These are phyloP conservation scores for Drosophila sordidapex DNA, from an alignment of 2,888 invertebrate species.

Conservation along the genomic window DNA sequence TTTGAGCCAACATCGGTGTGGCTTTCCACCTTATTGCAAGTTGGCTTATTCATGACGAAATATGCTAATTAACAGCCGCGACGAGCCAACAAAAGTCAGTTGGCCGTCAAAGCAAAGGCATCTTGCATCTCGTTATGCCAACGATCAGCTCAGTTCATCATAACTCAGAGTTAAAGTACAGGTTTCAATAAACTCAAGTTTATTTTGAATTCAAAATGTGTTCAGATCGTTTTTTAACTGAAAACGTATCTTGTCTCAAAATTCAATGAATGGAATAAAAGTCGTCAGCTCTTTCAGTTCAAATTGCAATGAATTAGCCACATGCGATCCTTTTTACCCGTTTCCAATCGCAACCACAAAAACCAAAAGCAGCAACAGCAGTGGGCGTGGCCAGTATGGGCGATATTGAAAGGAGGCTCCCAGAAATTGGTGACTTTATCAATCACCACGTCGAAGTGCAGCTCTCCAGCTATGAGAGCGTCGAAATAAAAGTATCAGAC, in stretches of 20 bases:
- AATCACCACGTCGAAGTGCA: background rate
- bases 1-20: slow-evolving; percentile 15
- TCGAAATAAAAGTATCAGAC: background rate
- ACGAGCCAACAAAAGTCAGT: slow-evolving; percentile 19
- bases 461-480: background rate
- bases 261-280: background rate
- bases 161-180: background rate
- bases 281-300: background rate
- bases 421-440: background rate
- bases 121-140: background rate
- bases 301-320: background rate
- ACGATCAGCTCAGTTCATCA: background rate
- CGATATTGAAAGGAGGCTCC: background rate
- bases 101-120: slow-evolving; percentile 8
- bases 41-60: slow-evolving; percentile 66
- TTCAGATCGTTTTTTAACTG: background rate
- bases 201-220: background rate
- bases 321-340: background rate
- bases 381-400: background rate
- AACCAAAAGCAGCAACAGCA: background rate
- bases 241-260: too few species aligned
- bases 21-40: slow-evolving; percentile 69
- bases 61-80: slow-evolving; percentile 70
- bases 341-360: background rate
- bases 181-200: background rate